Base-by-base conservation (phyloP, 2,113 vertebrate genomes). In the Tangachromis dhanisi region DNA sequence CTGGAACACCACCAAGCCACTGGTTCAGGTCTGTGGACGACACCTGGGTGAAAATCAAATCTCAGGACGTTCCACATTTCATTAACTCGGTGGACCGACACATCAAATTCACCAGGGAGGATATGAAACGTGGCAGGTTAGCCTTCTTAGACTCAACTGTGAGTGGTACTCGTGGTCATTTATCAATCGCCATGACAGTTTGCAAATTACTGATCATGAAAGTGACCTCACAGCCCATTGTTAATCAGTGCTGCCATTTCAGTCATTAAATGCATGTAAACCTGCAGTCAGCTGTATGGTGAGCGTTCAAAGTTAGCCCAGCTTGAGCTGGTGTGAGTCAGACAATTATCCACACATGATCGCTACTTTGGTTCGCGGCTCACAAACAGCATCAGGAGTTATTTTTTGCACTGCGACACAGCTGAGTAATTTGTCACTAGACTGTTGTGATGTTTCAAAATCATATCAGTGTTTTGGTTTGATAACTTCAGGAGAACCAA, bases 381-480 rank as follows among this genome's bases (percentile, higher is more conserved):
- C 59, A 63, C 4, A 63, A 35, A 11, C 31, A 29, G 2, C 17
- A 63, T 0, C 59, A 63, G 59, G 31, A 63, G 17, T 35, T 33
- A 61, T 2, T 7, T 17, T 33, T 35, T 35, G 59, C 31, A 63
- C 17, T 35, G 6, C 6, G 6, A 63, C 16, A 63, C 29, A 35
- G 13, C 9, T 35, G 0, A 35, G 9, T n/a, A 17, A 63, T 19
- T 63, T 35, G 2, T 63, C 0, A 19, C 17, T 35, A 0, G 31
- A n/a, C 9, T n/a, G 31, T 35, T 63, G 17, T 35, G 59, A 63
- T 12, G 59, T 63, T 19, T 63, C 59, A 63, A 1, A 63, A 33
- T 3, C 29, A 33, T 33, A 63, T 33, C 29, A 63, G 31, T 35
- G 17, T n/a, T 35, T 63, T 19, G 2, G n/a, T 63, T 63, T 21